These are phyloP conservation scores for Proisotoma minuta DNA, from an alignment of 2,888 invertebrate genomes.

Conservation along the genomic window DNA sequence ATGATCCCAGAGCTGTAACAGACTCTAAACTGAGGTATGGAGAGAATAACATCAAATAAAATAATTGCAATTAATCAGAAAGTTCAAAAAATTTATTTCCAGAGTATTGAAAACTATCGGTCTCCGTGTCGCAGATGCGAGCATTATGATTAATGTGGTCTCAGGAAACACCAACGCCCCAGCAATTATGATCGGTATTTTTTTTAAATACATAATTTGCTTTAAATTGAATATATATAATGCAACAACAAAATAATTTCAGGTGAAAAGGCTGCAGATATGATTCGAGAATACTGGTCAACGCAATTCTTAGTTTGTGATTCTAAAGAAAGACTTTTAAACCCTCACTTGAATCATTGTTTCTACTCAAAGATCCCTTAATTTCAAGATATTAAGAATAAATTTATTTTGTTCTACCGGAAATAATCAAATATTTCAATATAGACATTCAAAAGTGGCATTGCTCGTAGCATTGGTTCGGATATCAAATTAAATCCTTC, in stretches of 20 bases:
- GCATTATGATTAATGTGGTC: constrained; percentile 22
- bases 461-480: neutral
- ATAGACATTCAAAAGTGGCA: neutral
- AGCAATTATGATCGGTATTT: constrained; percentile 3
- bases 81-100: neutral
- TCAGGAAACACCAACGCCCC: constrained; percentile 16
- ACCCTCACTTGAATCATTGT: too few species aligned
- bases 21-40: constrained; percentile 44
- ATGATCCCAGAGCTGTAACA: constrained; percentile 41
- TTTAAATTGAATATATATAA: constrained; percentile 12
- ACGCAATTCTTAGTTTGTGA: constrained; percentile 28
- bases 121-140: constrained; percentile 25
- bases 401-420: too few species aligned
- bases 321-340: constrained; percentile 1
- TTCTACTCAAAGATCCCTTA: neutral
- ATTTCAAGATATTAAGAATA: too few species aligned
- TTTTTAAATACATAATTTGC: neutral
- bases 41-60: neutral
- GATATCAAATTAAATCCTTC: neutral
- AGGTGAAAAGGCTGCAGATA: constrained; percentile 37
- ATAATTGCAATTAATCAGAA: neutral
- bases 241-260: constrained; percentile 36
- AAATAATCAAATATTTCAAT: neutral
- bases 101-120: constrained; percentile 23
- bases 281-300: constrained; percentile 39